Evolutionary conservation across 2,797 vertebrate species (phyloP), one percentile per base, ranked within the genome.

Genomic region (Lagodon rhomboides): DNA sequence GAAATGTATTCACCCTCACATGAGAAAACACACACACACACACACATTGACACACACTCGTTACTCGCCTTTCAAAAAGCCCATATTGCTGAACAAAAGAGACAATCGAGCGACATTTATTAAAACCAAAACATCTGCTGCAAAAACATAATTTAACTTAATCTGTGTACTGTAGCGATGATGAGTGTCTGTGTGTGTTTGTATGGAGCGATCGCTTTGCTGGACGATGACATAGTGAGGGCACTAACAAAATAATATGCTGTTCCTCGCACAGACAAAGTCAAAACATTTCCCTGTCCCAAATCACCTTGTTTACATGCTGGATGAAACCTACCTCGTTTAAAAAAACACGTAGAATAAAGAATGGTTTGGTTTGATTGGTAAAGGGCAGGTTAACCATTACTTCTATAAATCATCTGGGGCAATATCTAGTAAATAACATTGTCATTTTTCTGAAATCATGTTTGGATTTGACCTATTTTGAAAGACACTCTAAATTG

Each of bases 1-100:
- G 75, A 86, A 83, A 88, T 77, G 1, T 82, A 85, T 90, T 86
- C 83, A 79, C 77, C 63, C 75, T 63, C 54, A 49, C 66, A 77
- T 8, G 20, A 46, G 8, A 38, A 60, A 20, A 55, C 41, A 75
- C 82, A 73, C 58, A 17, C 38, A 58, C 56, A 44, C 11, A n/a
- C 44, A 50, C 34, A 59, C 61, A 54, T 54, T 30, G 50, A 65
- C 34, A 50, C 41, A 68, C 58, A 41, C 23, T 66, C 12, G 50
- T 9, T 27, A 38, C 2, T 6, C 16, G 30, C 53, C 47, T 64
- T 34, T 54, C 25, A 50, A 56, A 79, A 50, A 78, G 38, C 22
- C 13, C 11, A 0, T 49, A 46, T n/a, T 61, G n/a, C 56, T 65
- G 54, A 70, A 70, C 51, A 78, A 68, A 72, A 55, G 22, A 75